Percentiles rank a stretch among this genome's conserved stretches.
phyloP scores from a whole-genome alignment of 2,797 vertebrate species.

The Gadopsis marmoratus region DNA sequence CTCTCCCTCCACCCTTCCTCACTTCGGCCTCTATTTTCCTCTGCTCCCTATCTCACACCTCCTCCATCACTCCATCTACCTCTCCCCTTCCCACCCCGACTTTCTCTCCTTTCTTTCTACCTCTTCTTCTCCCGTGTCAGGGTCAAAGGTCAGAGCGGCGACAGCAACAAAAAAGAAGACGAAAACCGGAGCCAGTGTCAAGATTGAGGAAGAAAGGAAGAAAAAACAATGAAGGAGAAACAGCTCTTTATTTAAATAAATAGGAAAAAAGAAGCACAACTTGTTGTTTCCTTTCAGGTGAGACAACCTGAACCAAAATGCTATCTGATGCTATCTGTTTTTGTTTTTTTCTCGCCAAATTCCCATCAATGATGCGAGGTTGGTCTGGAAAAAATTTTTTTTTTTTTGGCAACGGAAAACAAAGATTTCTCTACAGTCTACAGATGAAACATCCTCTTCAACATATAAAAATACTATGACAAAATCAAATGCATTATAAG shows the following conservation, averaged over 20 bases:
- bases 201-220: conserved; percentile 22
- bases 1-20: conserved; percentile 16
- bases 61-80: conserved; percentile 3
- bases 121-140: background rate
- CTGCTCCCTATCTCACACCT: background rate
- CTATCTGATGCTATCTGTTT: background rate
- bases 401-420: conserved; percentile 37
- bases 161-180: background rate
- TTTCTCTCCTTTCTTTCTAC: background rate
- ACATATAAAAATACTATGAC: conserved; percentile 78
- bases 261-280: conserved; percentile 63
- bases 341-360: conserved; percentile 18
- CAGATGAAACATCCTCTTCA: conserved; percentile 58
- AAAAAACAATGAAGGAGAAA: conserved; percentile 42
- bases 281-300: conserved; percentile 22
- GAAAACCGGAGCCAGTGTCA: conserved; percentile 23
- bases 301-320: conserved; percentile 35
- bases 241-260: conserved; percentile 84
- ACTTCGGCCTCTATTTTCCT: conserved; percentile 35
- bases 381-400: background rate
- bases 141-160: conserved; percentile 68
- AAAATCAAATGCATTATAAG: conserved; percentile 87
- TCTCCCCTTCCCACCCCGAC: background rate
- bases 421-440: conserved; percentile 54
- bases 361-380: conserved; percentile 1